Evolutionary conservation across 2,888 invertebrate species (phyloP).

Genomic region (Pristionchus exspectatus): DNA sequence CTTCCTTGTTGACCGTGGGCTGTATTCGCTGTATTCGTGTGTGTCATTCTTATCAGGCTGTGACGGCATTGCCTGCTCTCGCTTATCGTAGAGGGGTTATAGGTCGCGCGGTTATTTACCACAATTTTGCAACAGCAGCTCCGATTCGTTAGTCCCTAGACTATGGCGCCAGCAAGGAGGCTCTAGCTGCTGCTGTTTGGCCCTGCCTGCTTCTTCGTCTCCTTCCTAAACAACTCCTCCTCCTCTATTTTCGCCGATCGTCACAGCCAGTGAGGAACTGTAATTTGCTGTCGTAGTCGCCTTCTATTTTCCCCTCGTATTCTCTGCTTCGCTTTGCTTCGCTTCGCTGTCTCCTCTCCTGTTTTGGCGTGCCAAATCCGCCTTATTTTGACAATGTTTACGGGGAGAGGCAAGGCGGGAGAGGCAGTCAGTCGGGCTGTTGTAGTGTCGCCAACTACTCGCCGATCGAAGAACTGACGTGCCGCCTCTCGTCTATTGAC

Average conservation of each 20-base stretch:
- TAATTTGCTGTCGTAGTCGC: constrained; percentile 42
- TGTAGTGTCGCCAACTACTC: neutral
- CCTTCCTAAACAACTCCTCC: constrained; percentile 9
- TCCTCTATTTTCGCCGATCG: constrained; percentile 28
- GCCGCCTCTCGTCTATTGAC: neutral
- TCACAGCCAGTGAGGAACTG: neutral
- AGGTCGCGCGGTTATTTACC: neutral
- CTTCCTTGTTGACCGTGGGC: constrained; percentile 5
- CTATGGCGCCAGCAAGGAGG: neutral
- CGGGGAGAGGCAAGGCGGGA: neutral
- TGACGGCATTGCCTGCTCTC: neutral
- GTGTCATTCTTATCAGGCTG: neutral
- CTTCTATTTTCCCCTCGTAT: neutral
- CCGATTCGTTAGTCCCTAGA: neutral
- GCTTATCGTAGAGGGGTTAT: neutral
- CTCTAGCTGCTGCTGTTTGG: neutral
- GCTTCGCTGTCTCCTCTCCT: neutral
- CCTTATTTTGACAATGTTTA: constrained; percentile 42
- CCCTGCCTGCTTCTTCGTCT: neutral
- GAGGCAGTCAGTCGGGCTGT: neutral
- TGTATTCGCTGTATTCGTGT: neutral
- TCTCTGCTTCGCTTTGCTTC: neutral
- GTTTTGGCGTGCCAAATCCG: constrained; percentile 40
- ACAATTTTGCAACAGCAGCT: neutral
- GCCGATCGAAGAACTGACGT: constrained; percentile 22